These are phyloP conservation scores for Micrastur ruficollis DNA, from an alignment of 2,797 vertebrate genomes.

Conservation along the genomic window DNA sequence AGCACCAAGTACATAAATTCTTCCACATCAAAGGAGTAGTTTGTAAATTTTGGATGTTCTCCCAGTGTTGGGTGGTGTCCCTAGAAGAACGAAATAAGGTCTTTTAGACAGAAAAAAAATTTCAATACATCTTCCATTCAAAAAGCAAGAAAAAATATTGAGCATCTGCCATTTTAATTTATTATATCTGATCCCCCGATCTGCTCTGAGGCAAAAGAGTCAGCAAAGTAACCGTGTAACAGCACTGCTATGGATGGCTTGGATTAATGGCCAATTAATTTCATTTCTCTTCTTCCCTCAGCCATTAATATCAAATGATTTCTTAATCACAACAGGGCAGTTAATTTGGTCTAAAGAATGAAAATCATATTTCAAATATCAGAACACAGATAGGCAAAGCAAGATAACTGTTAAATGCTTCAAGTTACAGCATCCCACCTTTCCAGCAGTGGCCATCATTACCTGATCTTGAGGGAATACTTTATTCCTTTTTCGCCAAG, in stretches of 20 bases:
- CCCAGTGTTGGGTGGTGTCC: constrained; percentile 96
- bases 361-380: background rate
- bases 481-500: constrained; percentile 90
- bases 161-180: constrained; percentile 24
- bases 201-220: background rate
- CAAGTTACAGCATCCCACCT: background rate
- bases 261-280: constrained; percentile 58
- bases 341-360: background rate
- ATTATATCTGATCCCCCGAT: constrained; percentile 27
- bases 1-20: constrained; percentile 93
- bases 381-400: background rate
- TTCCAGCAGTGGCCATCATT: background rate
- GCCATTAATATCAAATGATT: background rate
- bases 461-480: constrained; percentile 95
- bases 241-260: background rate
- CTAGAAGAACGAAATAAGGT: constrained; percentile 72
- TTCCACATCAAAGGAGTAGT: constrained; percentile 91
- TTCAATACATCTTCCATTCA: background rate
- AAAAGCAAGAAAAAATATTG: background rate
- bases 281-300: constrained; percentile 10
- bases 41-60: constrained; percentile 97
- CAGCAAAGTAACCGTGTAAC: background rate
- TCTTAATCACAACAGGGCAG: background rate
- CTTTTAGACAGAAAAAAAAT: background rate
- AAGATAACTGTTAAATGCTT: background rate